These are phyloP conservation scores for Polia nebulosa DNA, from an alignment of 2,888 invertebrate species.

Conservation along the genomic window DNA sequence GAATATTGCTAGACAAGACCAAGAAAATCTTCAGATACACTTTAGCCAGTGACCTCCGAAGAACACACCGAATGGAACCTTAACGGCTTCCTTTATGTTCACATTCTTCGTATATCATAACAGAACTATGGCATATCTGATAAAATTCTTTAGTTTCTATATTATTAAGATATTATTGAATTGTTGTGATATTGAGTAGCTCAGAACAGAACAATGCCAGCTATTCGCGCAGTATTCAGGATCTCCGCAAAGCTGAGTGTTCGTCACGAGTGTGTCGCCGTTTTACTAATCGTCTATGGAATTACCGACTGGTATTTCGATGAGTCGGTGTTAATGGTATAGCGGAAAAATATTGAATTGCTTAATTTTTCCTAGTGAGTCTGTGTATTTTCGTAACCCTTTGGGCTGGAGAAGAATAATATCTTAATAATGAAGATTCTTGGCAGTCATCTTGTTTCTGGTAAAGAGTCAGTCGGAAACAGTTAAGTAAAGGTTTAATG, in stretches of 20 bases:
- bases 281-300: constrained; percentile 27
- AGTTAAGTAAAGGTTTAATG: no score
- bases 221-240: constrained; percentile 65
- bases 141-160: constrained; percentile 32
- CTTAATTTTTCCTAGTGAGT: not conserved
- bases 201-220: constrained; percentile 41
- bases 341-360: constrained; percentile 26
- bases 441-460: no score
- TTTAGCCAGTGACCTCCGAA: not conserved
- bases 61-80: not conserved
- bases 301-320: constrained; percentile 30
- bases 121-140: constrained; percentile 18
- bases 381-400: no score
- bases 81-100: constrained; percentile 6
- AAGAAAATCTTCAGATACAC: not conserved
- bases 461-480: no score
- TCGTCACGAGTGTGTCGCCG: constrained; percentile 47
- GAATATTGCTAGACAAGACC: not conserved
- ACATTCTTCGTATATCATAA: constrained; percentile 34
- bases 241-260: constrained; percentile 57
- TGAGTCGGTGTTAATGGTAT: constrained; percentile 20
- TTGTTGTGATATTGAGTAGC: constrained; percentile 27
- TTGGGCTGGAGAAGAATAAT: no score
- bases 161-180: constrained; percentile 60
- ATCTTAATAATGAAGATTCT: no score